phyloP scores from a whole-genome alignment of 1,140 invertebrate species.

The Philaenus spumarius region DNA sequence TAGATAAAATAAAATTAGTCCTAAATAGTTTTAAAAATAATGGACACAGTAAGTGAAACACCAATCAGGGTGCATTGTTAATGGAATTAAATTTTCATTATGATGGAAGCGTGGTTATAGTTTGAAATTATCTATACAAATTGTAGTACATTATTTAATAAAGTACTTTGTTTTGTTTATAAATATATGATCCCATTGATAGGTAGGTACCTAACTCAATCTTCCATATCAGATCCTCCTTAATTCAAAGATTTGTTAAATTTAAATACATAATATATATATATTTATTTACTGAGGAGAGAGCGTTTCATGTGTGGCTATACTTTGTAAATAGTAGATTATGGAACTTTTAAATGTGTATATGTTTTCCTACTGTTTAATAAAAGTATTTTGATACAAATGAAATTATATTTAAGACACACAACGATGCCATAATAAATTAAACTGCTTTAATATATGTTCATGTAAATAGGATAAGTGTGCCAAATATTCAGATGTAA shows the following conservation, averaged over 20 bases:
- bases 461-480: not conserved
- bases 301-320: not conserved
- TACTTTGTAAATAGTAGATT: not conserved
- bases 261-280: not conserved
- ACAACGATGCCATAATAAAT: not conserved
- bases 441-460: not conserved
- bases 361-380: constrained; percentile 10
- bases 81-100: constrained; percentile 1
- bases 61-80: constrained; percentile 23
- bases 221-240: no score
- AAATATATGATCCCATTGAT: no score
- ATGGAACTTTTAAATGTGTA: constrained; percentile 1
- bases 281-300: not conserved
- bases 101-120: constrained; percentile 1
- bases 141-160: constrained; percentile 1
- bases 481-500: not conserved
- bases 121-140: constrained; percentile 3
- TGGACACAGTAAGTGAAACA: constrained; percentile 27
- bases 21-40: constrained; percentile 1
- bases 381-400: constrained; percentile 10
- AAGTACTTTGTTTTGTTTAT: no score
- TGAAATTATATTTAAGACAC: constrained; percentile 1
- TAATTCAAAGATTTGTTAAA: not conserved
- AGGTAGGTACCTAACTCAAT: no score
- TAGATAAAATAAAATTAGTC: not conserved